Conservation (phyloP, 2,797 vertebrate species). For the Rhadinocentrus ornatus region DNA sequence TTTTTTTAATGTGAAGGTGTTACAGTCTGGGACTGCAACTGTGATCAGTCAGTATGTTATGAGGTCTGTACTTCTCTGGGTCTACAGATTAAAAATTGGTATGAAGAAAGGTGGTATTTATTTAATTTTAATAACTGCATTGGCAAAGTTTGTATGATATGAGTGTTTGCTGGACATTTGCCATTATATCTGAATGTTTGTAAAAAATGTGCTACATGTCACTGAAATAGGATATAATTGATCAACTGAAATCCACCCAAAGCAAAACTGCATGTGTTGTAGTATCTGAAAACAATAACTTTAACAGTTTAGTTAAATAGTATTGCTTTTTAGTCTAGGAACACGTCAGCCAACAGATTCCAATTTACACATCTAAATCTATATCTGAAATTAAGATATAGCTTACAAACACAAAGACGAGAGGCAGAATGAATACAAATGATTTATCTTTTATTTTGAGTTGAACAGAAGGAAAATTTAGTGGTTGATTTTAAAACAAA, state of each 20-base stretch:
- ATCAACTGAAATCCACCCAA: too few species aligned
- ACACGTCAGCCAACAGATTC: neutral
- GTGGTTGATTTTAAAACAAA: neutral
- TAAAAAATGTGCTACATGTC: neutral
- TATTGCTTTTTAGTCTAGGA: neutral
- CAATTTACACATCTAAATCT: neutral
- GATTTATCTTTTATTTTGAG: neutral
- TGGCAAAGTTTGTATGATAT: neutral
- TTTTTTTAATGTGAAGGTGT: slow-evolving; percentile 14
- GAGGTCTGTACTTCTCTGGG: neutral
- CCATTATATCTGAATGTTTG: neutral
- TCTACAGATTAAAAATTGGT: neutral
- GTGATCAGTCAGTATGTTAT: slow-evolving; percentile 1
- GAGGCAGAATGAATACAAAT: too few species aligned
- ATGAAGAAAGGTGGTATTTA: neutral
- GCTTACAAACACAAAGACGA: neutral
- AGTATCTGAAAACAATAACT: too few species aligned
- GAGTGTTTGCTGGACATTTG: neutral
- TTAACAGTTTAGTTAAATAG: neutral
- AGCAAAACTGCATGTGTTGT: too few species aligned
- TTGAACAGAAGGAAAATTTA: neutral
- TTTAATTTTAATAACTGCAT: neutral
- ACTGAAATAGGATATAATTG: too few species aligned
- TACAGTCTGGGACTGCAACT: neutral
- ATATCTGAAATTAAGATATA: neutral